Evolutionary conservation across 2,797 vertebrate genomes (phyloP), one percentile per base, ranked within the genome.

Genomic region (Nyctalus aviator): DNA sequence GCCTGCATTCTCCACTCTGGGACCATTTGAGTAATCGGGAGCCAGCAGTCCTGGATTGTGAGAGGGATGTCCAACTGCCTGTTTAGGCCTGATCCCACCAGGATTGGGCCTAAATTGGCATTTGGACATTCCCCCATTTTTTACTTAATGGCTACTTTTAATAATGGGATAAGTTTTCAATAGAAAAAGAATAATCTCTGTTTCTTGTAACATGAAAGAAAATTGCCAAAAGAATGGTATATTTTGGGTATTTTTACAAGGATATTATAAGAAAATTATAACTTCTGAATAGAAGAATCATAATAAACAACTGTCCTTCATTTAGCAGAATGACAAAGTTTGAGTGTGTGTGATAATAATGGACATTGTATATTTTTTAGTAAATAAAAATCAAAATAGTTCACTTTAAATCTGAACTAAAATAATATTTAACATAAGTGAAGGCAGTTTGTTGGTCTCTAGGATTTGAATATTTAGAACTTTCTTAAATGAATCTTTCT

Each of bases 401-500:
- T 85, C 68, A 18, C 18, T 75, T 82, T 79, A 86, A 88, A 14
- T 23, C 21, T 27, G 6, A 84, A 5, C 1, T 15, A 78, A 37
- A 3, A 25, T 5, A 14, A 48, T 10, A 48, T 11, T 17, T 79
- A 81, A 77, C 14, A 88, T 78, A 93, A 96, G 6, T 9, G 27
- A 37, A 83, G 53, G 27, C 1, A 13, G 23, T 0, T 0, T 84
- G 21, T 62, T 50, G 25, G n/a, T 11, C 55, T 32, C 35, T 68
- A 53, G 14, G 23, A 77, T 6, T 84, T 37, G 69, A 97, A 84
- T 66, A 48, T 93, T 96, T 37, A 89, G 59, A 90, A 23, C 30
- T 88, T 88, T 93, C 37, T 50, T 69, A 23, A 96, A 48, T 83
- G 32, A 78, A 92, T 48, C 44, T 48, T 90, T 88, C 84, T n/a